Evolutionary conservation across 1,140 invertebrate species (phyloP).

Genomic region (Agrilus planipennis): DNA sequence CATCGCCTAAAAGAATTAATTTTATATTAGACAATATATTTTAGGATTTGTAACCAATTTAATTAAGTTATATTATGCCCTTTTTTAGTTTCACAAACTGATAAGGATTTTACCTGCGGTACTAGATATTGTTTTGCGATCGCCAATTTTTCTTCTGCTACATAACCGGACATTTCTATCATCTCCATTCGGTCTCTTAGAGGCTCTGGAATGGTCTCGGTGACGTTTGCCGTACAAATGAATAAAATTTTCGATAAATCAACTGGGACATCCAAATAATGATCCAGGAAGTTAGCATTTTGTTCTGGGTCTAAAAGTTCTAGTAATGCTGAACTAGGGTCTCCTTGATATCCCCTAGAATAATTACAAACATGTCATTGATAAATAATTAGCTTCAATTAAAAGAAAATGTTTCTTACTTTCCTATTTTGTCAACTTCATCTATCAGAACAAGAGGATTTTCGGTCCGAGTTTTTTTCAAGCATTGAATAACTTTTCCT

Average conservation of each 20-base stretch:
- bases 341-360: conserved; percentile 81
- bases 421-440: conserved; percentile 91
- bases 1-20: no score
- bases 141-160: conserved; percentile 94
- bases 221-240: conserved; percentile 96
- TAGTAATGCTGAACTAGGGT: conserved; percentile 91
- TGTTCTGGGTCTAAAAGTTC: conserved; percentile 98
- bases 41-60: no score
- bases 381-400: no score
- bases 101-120: no score
- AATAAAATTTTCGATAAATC: conserved; percentile 95
- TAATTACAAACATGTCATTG: no score
- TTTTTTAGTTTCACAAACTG: no score
- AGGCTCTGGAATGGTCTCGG: conserved; percentile 95
- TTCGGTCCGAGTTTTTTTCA: conserved; percentile 98
- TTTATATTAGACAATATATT: no score
- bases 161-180: conserved; percentile 98
- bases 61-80: no score
- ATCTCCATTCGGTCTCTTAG: conserved; percentile 97
- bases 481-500: conserved; percentile 95
- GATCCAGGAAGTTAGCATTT: conserved; percentile 95
- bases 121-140: conserved; percentile 93
- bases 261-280: conserved; percentile 94
- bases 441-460: conserved; percentile 98
- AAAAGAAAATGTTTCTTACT: conserved; percentile 41